Base-by-base conservation (phyloP, 2,888 invertebrate genomes). In the Philhelius pedissequus region DNA sequence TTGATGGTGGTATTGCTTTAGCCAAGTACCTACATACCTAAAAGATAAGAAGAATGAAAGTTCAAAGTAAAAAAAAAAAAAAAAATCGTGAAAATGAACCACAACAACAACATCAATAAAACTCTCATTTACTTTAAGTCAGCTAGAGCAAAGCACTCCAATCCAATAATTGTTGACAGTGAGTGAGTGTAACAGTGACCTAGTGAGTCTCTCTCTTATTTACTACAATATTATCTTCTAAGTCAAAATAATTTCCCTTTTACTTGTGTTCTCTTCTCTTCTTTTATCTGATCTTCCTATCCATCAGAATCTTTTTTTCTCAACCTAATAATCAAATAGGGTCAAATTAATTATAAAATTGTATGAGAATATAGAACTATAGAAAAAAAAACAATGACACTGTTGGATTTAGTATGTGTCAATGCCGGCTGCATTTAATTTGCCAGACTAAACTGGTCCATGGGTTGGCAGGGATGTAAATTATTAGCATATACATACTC, bases 261-360 rank as follows among this genome's bases (percentile, higher is more conserved):
- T 76, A 48, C 71, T 56, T 20, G 25, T 45, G 13, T 35, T 32
- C 18, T 32, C 56, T 56, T 45, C 54, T 52, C 32, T 25, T 45
- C 54, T 52, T 22, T 25, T 11, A 32, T 40, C 58, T 27, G 48
- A 45, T 52, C 43, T 32, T 20, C 9, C 13, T 54, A 13, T 9
- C 18, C 25, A 25, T 15, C 18, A 25, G 50, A 60, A 56, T 60
- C 38, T 54, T 32, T 50, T 54, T 50, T 74, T 56, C 52, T 43
- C 54, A 68, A 84, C 71, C 84, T 62, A 66, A 54, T 71, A 75
- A 71, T 54, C 54, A 25, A 84, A 84, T 84, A 75, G 84, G 80
- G 84, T 80, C 84, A 84, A 62, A 84, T 76, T 76, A 75, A 84
- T 84, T 76, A 84, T 66, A 79, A 70, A 71, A 66, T 68, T 38